These are phyloP conservation scores for Pissodes strobi DNA, from an alignment of 1,140 invertebrate species.

Conservation along the genomic window DNA sequence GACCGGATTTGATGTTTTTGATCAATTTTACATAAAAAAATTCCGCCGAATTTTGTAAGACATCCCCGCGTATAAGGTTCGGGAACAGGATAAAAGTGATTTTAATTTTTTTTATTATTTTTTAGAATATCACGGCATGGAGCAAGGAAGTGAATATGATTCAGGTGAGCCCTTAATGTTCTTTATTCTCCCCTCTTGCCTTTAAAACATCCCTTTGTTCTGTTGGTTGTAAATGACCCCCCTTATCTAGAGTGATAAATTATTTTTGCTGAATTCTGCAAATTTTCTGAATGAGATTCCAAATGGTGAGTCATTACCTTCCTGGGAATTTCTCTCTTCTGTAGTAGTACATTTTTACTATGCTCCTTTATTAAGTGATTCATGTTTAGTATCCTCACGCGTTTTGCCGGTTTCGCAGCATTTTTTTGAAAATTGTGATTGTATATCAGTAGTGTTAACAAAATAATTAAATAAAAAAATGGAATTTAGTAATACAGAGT, in stretches of 20 bases:
- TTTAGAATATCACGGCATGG: conserved; percentile 68
- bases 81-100: not conserved
- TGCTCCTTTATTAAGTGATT: conserved; percentile 44
- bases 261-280: conserved; percentile 26
- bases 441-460: conserved; percentile 13
- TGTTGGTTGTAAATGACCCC: conserved; percentile 33
- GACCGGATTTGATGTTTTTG: conserved; percentile 34
- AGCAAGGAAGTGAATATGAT: conserved; percentile 65
- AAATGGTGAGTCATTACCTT: conserved; percentile 42
- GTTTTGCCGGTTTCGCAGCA: conserved; percentile 33
- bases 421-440: conserved; percentile 30
- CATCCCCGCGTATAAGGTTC: not conserved
- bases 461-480: conserved; percentile 31
- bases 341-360: conserved; percentile 39
- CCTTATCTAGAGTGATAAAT: conserved; percentile 7
- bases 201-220: conserved; percentile 23
- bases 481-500: conserved; percentile 37
- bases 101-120: conserved; percentile 33
- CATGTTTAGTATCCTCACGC: conserved; percentile 38
- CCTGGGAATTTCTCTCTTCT: conserved; percentile 41
- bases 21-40: conserved; percentile 34
- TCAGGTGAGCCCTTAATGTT: conserved; percentile 58
- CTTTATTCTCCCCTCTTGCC: conserved; percentile 1
- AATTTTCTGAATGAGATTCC: conserved; percentile 43
- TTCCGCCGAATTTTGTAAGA: not conserved